Base-by-base conservation (phyloP, 53 echinoderm and acorn worm genomes). In the Crossaster papposus region DNA sequence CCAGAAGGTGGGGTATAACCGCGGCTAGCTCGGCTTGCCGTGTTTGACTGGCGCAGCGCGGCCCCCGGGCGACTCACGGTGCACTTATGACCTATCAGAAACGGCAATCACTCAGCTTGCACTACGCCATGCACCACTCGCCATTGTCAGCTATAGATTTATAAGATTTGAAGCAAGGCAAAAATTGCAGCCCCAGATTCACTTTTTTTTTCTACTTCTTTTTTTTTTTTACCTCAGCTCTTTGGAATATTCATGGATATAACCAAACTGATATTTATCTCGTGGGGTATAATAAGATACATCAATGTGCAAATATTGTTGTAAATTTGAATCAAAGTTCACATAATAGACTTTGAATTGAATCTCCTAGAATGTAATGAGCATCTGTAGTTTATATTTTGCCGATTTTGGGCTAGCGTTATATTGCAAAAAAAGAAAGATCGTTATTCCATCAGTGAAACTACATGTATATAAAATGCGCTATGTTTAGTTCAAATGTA, bases 81-180 rank as follows among this genome's bases (percentile, higher is more conserved):
- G 83, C 83, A 68, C 83, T 83, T 68, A 65, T 83, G 83, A 83
- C 83, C 83, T 70, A 70, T 83, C 70, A 37, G 31, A 44, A 12
- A 38, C 37, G n/a, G 83, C 83, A 83, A 68, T 83, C 83, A 70
- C 38, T 65, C 44, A 64, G 26, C 36, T 83, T 83, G 83, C 83
- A 44, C 83, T 29, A 36, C 36, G 65, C 36, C 83, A 37, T 44
- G 54, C 38, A 54, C 36, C 70, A 33, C 37, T 65, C 70, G 38
- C 83, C 37, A 83, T 65, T 83, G 65, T 38, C 65, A 24, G 64
- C 32, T 83, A 65, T 14, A 33, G 32, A 55, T 55, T 32, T 54
- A 15, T 79, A 29, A 17, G 53, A 79, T n/a, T 28, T 53, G 36
- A 79, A 53, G 52, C 52, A 53, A n/a, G 13, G 79, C 23, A n/a